phyloP scores from a whole-genome alignment of 2,797 vertebrate species.

The Falco concolor region DNA sequence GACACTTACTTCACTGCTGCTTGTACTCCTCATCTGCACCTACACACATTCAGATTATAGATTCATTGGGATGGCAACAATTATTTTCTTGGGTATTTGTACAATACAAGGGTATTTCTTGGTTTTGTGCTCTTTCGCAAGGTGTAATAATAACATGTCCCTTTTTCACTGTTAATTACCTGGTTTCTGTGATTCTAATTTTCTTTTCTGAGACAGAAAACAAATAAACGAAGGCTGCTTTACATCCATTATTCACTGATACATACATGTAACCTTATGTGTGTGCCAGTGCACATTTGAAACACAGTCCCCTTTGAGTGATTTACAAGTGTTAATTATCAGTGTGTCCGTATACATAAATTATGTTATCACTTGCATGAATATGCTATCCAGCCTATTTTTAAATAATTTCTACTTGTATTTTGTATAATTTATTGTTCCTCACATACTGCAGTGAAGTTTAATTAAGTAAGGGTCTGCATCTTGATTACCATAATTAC shows the following conservation, averaged over 20 bases:
- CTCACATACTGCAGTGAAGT: slow-evolving; percentile 22
- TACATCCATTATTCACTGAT: neutral
- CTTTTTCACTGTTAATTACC: neutral
- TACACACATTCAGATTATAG: neutral
- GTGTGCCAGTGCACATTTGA: neutral
- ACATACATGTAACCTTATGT: neutral
- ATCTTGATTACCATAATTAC: slow-evolving; percentile 63
- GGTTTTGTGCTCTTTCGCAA: neutral
- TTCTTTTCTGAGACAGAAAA: neutral
- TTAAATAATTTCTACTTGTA: slow-evolving; percentile 51
- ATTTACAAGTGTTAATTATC: slow-evolving; percentile 48
- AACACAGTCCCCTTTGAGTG: neutral
- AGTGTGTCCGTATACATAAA: neutral
- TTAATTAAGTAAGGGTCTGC: slow-evolving; percentile 62
- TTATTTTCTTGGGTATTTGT: neutral
- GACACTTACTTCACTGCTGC: neutral
- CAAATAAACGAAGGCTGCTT: neutral
- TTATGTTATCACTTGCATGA: slow-evolving; percentile 47
- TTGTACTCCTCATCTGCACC: neutral
- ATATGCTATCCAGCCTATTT: slow-evolving; percentile 22
- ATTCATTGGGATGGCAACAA: neutral
- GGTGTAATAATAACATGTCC: neutral
- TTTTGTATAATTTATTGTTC: slow-evolving; percentile 49
- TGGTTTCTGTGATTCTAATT: neutral
- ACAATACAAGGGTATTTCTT: neutral